Evolutionary conservation across 2,888 invertebrate genomes (phyloP), one percentile per base, ranked within the genome.

Genomic region (Bellardia bayeri): DNA sequence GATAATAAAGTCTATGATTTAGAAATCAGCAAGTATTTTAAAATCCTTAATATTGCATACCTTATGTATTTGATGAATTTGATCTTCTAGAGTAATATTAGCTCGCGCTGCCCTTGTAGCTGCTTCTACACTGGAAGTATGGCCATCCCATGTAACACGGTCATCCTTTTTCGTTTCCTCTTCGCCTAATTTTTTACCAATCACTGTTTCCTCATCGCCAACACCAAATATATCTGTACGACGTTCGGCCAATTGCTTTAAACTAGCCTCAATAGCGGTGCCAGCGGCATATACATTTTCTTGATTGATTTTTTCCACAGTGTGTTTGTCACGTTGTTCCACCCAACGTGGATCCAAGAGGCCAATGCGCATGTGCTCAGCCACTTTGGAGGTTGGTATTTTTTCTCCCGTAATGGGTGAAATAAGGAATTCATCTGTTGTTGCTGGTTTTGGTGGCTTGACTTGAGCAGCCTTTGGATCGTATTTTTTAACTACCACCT

Each of bases 151-250:
- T 74, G 99, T 99, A 16, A 98, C 98, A 90, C 97, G 96, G 92
- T 98, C 98, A 91, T 98, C 98, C 90, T 98, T 97, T 89, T 96
- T 95, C 51, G 95, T 95, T 93, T 97, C 97, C 90, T 97, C 97
- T 92, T 98, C 98, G 2, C 98, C 98, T 87, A 99, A 97, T 95
- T 99, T 99, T 94, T 99, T 99, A 95, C 99, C 99, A 93, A 99
- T 99, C 37, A 98, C 98, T 0, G 99, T 99, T 95, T 99, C 99
- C 93, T 99, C 99, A 93, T 98, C 98, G 83, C 99, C 99, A 88
- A 98, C 98, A 94, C 99, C 99, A 94, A 99, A 99, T 94, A 99
- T 99, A 95, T 99, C 99, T 1, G 99, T 99, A 96, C 99, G 98
- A 90, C 99, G 96, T 93, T 99, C 99, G 0, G 99, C 99, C 91